These are phyloP conservation scores for Lasiommata megera DNA, from an alignment of 2,888 invertebrate species.

Conservation along the genomic window DNA sequence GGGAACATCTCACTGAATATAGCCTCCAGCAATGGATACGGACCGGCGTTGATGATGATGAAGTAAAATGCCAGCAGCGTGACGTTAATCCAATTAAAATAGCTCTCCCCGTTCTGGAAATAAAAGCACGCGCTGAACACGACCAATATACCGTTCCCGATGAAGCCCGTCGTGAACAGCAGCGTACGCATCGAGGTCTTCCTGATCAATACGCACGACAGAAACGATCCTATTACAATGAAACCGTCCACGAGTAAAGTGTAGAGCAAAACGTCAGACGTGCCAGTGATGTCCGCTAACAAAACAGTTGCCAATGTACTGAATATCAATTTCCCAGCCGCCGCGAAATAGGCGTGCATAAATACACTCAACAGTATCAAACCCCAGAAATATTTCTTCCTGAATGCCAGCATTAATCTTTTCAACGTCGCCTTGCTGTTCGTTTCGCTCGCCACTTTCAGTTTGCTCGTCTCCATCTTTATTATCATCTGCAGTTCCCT, in stretches of 20 bases:
- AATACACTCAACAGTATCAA: not conserved
- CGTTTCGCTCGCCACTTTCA: not conserved
- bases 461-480: conserved; percentile 12
- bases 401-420: not conserved
- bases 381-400: not conserved
- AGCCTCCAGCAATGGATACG: not conserved
- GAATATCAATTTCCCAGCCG: not conserved
- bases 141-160: not conserved
- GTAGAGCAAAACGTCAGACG: not conserved
- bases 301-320: not conserved
- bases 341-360: not conserved
- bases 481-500: conserved; percentile 13
- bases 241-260: not conserved
- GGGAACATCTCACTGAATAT: not conserved
- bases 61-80: not conserved
- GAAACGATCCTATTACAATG: not conserved
- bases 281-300: not conserved
- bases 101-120: not conserved
- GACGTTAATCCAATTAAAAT: not conserved
- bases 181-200: not conserved
- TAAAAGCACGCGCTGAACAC: not conserved
- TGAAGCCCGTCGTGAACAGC: not conserved
- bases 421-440: not conserved
- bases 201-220: not conserved
- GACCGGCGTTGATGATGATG: not conserved